Evolutionary conservation across 2,797 vertebrate species (phyloP).

Genomic region (Spheniscus humboldti): DNA sequence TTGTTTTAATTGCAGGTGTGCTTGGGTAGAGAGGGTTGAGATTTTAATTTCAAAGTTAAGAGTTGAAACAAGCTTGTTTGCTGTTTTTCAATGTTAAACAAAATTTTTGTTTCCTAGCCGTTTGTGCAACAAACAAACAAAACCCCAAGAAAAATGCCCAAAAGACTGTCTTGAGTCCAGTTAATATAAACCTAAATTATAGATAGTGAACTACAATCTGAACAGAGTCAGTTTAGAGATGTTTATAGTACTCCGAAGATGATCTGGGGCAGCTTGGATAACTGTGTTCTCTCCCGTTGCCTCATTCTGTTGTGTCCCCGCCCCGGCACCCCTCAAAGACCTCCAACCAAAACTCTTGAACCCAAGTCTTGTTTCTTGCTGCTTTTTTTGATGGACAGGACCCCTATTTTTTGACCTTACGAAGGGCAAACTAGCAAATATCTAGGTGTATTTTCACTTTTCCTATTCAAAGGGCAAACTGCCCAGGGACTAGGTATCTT

Average conservation of each 20-base stretch:
- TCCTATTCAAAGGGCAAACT: not conserved
- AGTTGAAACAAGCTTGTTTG: not conserved
- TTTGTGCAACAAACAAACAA: not conserved
- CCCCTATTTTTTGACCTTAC: not conserved
- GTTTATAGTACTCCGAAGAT: not conserved
- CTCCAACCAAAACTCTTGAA: not conserved
- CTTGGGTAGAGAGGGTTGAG: not conserved
- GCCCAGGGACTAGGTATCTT: not conserved
- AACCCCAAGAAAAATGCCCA: not conserved
- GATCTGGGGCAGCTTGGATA: not conserved
- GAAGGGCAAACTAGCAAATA: not conserved
- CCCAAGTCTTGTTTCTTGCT: not conserved
- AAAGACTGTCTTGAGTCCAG: not conserved
- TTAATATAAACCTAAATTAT: not conserved
- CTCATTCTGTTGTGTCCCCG: not conserved
- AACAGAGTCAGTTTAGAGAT: not conserved
- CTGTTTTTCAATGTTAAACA: not conserved
- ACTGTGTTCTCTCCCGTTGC: not conserved
- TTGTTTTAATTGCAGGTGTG: not conserved
- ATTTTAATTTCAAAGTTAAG: not conserved
- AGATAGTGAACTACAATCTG: not conserved
- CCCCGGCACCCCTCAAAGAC: rapidly evolving
- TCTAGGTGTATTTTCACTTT: not conserved
- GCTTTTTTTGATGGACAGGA: not conserved
- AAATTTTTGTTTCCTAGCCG: not conserved